Base-by-base conservation (phyloP, 2,797 vertebrate genomes). In the Rachycentron canadum region DNA sequence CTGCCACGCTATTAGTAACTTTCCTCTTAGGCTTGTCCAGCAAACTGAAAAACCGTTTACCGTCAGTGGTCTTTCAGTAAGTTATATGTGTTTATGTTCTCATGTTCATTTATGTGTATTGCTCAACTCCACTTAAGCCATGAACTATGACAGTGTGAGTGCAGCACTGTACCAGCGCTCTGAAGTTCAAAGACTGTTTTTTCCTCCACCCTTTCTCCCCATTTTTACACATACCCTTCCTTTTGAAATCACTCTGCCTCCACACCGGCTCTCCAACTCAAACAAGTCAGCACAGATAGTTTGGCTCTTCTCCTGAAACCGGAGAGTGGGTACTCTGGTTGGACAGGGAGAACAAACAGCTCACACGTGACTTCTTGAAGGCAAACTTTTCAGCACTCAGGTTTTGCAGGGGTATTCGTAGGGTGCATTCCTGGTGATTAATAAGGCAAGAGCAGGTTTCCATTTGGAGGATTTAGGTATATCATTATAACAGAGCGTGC, bases 191-290 rank as follows among this genome's bases (percentile, higher is more conserved):
- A 87, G 74, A 79, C 52, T 21, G 7, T 81, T 82, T 82, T 83
- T 83, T 60, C 67, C 80, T 76, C 78, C 73, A 70, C 80, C 67
- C 80, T 71, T 58, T 79, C 63, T 76, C 61, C 72, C 45, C 43
- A 32, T 78, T 88, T 90, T 89, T 82, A 86, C 86, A 90, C 84
- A 87, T 91, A 90, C 89, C 73, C 71, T 87, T 91, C 83, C 84
- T 86, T 73, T 80, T 69, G 58, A 83, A 85, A 67, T 69, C 34
- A 38, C 57, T 69, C 83, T 76, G 79, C 76, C 75, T 86, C 65
- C 63, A 45, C 60, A 17, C 56, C 1, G 41, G 65, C 74, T 79
- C 78, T 89, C 87, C 87, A 92, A 90, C 72, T 80, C 77, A 87
- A 90, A 90, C 91, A 90, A 87, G 83, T 82, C 85, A 36, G 85